Percentiles rank a stretch among this genome's conserved stretches.
Conservation (phyloP, 2,797 vertebrate species). For the Phyllotis vaccarum region DNA sequence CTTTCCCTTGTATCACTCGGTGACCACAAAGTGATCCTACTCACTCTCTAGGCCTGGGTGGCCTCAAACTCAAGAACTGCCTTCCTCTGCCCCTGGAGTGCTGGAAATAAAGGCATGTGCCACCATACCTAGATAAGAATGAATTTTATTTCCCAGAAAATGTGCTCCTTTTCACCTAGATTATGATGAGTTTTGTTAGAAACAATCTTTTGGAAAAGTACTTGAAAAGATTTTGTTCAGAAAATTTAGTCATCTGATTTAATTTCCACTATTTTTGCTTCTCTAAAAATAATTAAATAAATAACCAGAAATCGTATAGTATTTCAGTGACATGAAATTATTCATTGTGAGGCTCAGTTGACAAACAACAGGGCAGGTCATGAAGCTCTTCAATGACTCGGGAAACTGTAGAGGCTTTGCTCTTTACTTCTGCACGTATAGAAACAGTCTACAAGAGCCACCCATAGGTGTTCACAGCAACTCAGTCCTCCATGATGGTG, state of each 20-base stretch:
- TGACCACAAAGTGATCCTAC: too few relatives aligned
- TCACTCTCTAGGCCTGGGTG: neutral
- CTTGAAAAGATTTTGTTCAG: neutral
- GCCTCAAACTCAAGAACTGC: neutral
- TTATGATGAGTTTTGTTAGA: neutral
- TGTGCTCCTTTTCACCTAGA: neutral
- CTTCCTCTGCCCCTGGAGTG: neutral
- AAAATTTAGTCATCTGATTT: conserved; percentile 29
- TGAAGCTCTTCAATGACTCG: neutral
- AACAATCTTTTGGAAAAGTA: neutral
- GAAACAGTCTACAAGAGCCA: neutral
- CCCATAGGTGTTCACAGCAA: neutral
- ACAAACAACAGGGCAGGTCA: neutral
- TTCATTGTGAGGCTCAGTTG: neutral
- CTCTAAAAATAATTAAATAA: neutral
- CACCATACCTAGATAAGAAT: neutral
- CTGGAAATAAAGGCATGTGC: neutral
- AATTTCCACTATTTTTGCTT: conserved; percentile 6
- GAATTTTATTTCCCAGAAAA: too few relatives aligned
- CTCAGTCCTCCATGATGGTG: neutral
- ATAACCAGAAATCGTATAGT: neutral
- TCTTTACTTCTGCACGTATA: neutral
- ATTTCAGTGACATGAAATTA: neutral
- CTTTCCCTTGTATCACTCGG: neutral
- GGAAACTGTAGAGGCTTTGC: neutral